phyloP scores from a whole-genome alignment of 2,113 vertebrate species.

The Tyto alba region DNA sequence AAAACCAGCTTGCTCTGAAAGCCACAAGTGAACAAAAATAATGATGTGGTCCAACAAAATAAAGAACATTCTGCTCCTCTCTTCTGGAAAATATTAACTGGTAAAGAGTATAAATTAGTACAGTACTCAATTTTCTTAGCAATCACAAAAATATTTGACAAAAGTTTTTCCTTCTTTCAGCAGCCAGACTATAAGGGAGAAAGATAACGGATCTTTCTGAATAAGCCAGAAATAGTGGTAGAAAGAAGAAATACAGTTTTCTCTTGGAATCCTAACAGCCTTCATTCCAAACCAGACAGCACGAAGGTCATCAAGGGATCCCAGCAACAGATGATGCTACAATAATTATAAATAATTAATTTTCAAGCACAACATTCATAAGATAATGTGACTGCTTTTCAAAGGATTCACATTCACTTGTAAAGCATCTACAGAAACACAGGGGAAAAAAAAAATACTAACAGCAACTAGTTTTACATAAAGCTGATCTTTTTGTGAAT shows the following conservation, averaged over 20 bases:
- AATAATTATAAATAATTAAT: too few relatives aligned
- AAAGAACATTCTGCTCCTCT: neutral
- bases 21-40: neutral
- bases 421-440: neutral
- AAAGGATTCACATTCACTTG: neutral
- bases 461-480: neutral
- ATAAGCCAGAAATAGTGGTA: neutral
- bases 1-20: neutral
- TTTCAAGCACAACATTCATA: neutral
- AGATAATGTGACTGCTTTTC: neutral
- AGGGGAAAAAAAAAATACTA: neutral
- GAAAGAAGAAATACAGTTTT: neutral
- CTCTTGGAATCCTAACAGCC: neutral
- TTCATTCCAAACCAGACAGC: neutral
- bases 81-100: neutral
- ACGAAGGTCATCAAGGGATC: neutral
- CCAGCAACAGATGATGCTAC: neutral
- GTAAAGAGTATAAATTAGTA: neutral
- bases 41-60: neutral
- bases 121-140: neutral
- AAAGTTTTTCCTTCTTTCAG: neutral
- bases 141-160: neutral
- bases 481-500: neutral
- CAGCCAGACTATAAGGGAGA: neutral
- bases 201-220: neutral